Evolutionary conservation across 2,797 vertebrate genomes (phyloP).

Genomic region (Spizella passerina): DNA sequence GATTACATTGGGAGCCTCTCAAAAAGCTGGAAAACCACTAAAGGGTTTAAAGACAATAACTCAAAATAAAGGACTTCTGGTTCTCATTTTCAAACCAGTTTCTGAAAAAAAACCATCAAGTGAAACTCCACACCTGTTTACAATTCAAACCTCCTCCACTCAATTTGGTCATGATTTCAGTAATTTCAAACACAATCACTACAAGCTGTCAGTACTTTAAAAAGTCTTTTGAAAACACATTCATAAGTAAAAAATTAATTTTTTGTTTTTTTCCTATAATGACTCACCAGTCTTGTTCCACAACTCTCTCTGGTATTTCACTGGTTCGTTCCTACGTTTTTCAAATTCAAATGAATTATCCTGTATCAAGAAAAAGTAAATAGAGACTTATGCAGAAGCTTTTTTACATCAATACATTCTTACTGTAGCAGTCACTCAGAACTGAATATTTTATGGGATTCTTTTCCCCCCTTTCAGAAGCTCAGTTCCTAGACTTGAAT

Average conservation of each 20-base stretch:
- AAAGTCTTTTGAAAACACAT: background rate
- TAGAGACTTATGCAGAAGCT: background rate
- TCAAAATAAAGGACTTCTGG: background rate
- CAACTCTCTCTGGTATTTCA: conserved; percentile 91
- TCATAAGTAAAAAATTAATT: background rate
- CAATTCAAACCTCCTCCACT: background rate
- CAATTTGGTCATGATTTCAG: background rate
- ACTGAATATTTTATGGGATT: background rate
- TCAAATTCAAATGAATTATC: conserved; percentile 97
- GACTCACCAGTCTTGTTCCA: conserved; percentile 93
- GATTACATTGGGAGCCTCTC: background rate
- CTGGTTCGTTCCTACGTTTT: conserved; percentile 91
- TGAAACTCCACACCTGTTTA: background rate
- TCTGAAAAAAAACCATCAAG: background rate
- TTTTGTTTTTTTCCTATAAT: background rate
- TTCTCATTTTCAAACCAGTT: background rate
- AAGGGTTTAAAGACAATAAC: background rate
- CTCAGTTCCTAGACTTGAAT: background rate
- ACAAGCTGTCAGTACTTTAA: background rate
- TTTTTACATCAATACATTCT: background rate
- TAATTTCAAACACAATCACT: background rate
- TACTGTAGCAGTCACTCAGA: background rate
- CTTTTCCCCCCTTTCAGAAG: background rate
- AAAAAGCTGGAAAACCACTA: background rate
- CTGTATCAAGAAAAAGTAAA: conserved; percentile 70